Evolutionary conservation across 2,888 invertebrate genomes (phyloP).

Genomic region (Sphaerophoria taeniata): DNA sequence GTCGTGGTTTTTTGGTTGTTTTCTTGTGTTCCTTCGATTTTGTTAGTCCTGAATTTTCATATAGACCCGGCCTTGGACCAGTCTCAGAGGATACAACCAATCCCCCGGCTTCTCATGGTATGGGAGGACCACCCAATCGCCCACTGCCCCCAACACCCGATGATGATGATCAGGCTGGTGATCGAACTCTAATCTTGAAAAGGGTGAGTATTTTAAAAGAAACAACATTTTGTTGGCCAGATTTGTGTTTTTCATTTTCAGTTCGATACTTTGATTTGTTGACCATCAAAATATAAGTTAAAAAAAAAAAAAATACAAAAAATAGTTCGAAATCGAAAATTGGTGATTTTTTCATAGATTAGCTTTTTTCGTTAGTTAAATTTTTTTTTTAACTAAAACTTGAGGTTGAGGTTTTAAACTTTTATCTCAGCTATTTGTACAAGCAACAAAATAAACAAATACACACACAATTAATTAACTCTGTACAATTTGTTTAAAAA

Average conservation of each 20-base stretch:
- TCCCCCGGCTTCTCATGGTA: conserved; percentile 80
- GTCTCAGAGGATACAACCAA: conserved; percentile 84
- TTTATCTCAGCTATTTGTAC: conserved; percentile 71
- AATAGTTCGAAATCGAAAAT: conserved; percentile 69
- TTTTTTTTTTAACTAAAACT: conserved; percentile 58
- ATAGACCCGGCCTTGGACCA: conserved; percentile 88
- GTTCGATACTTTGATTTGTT: conserved; percentile 67
- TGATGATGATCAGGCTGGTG: conserved; percentile 92
- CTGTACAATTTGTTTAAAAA: conserved; percentile 69
- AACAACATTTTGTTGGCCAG: conserved; percentile 17
- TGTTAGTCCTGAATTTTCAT: conserved; percentile 92
- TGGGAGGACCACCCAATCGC: conserved; percentile 93
- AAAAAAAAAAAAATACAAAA: conserved; percentile 28
- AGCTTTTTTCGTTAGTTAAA: conserved; percentile 57
- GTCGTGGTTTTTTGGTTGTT: conserved; percentile 71
- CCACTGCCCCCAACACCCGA: conserved; percentile 97
- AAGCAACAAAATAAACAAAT: conserved; percentile 47
- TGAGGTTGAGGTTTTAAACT: conserved; percentile 62
- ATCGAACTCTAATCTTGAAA: conserved; percentile 95
- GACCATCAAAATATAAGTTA: conserved; percentile 30
- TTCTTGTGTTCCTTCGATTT: conserved; percentile 79
- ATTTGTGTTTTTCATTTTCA: conserved; percentile 53
- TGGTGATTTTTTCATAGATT: conserved; percentile 76
- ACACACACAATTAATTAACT: conserved; percentile 70
- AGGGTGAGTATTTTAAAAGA: conserved; percentile 87